Conservation (phyloP, 2,888 invertebrate species). For the Gisinianus flammeolus region DNA sequence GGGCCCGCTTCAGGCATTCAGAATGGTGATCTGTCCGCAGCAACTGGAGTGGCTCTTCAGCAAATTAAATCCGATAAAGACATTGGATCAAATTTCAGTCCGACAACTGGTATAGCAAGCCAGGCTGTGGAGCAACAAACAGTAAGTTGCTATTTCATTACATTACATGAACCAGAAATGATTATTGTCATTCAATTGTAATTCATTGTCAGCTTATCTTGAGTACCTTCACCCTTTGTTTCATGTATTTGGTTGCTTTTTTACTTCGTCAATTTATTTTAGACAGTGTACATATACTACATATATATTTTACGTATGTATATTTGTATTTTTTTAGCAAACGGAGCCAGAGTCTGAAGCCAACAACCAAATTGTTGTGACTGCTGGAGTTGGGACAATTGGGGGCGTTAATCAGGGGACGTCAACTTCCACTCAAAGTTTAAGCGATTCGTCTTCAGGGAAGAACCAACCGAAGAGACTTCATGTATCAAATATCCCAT, state of each 20-base stretch:
- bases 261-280: not conserved
- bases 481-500: slow-evolving; percentile 99
- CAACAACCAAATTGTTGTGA: slow-evolving; percentile 49
- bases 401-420: slow-evolving; percentile 59
- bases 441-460: slow-evolving; percentile 48
- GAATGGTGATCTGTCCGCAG: slow-evolving; percentile 54
- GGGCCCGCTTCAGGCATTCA: slow-evolving; percentile 43
- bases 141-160: slow-evolving; percentile 53
- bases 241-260: not conserved
- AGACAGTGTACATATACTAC: not conserved
- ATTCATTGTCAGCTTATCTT: not conserved
- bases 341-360: slow-evolving; percentile 68
- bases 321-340: slow-evolving; percentile 62
- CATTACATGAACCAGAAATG: too few relatives aligned
- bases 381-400: slow-evolving; percentile 61
- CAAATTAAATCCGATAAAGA: slow-evolving; percentile 54
- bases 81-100: slow-evolving; percentile 59
- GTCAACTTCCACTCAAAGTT: slow-evolving; percentile 52
- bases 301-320: not conserved
- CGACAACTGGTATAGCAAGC: slow-evolving; percentile 60
- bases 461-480: slow-evolving; percentile 79
- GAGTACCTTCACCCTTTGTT: too few relatives aligned
- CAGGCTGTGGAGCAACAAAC: slow-evolving; percentile 61
- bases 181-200: not conserved
- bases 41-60: slow-evolving; percentile 47